Conservation (phyloP, 2,888 invertebrate species). For the Aporophyla lueneburgensis region DNA sequence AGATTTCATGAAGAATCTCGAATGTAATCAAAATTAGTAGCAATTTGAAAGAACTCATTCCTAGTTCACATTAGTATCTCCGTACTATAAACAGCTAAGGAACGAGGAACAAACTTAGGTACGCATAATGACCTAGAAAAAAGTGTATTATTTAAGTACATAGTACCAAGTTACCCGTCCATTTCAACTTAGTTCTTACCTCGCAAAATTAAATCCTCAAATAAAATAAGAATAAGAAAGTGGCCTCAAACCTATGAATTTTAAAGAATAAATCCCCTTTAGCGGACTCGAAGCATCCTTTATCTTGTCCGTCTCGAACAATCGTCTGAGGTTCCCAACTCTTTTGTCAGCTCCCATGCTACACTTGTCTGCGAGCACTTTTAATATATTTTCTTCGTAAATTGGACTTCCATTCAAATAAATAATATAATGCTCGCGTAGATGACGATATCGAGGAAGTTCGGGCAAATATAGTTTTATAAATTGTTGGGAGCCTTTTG, state of each 20-base stretch:
- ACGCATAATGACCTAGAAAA: not conserved
- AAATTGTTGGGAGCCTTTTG: conserved; percentile 15
- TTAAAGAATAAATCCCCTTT: conserved; percentile 77
- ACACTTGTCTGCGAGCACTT: conserved; percentile 74
- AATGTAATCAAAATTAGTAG: not conserved
- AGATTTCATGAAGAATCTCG: not conserved
- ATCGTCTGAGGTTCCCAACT: conserved; percentile 74
- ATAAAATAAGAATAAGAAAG: conserved; percentile 60
- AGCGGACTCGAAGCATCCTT: conserved; percentile 77
- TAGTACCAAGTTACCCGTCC: too few species aligned
- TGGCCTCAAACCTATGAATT: conserved; percentile 70
- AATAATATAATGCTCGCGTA: conserved; percentile 53
- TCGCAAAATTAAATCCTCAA: not conserved
- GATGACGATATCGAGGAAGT: conserved; percentile 23
- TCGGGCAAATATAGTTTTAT: conserved; percentile 8
- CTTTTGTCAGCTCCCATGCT: conserved; percentile 81
- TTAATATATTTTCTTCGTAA: conserved; percentile 77
- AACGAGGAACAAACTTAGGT: not conserved
- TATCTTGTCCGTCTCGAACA: conserved; percentile 80
- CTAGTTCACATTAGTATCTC: not conserved
- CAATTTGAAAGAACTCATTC: too few species aligned
- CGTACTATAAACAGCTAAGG: not conserved
- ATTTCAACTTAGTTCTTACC: not conserved
- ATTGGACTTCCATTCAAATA: conserved; percentile 72
- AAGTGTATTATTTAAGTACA: not conserved